Evolutionary conservation across 2,888 invertebrate species (phyloP), one percentile per base, ranked within the genome.

Genomic region (Pemphredon lugubris): DNA sequence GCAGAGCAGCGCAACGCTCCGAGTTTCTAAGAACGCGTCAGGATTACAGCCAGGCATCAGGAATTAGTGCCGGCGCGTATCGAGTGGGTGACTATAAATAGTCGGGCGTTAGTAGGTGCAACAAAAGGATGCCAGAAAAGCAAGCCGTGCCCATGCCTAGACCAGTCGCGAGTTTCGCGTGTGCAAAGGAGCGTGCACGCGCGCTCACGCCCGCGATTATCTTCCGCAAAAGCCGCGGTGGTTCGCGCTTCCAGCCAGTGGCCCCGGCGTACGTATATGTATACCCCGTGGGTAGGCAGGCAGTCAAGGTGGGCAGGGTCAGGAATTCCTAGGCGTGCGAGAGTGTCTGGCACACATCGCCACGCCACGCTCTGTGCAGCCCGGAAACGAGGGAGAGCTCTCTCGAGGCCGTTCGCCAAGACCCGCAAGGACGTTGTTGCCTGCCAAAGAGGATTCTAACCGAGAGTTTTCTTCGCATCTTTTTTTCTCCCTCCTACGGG

Each of bases 251-350:
- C 74, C 71, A 68, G 37, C 57, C 73, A 48, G 39, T 23, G 63
- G 59, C 37, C 39, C 14, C 6, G n/a, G 55, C 30, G 55, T 51
- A 32, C 61, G 26, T n/a, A n/a, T n/a, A n/a, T n/a, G n/a, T n/a
- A n/a, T n/a, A n/a, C 4, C 26, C 7, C 4, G 26, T 26, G 26
- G 67, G 81, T 78, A 68, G 80, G 83, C 65, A 77, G 77, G 50
- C 70, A 80, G 81, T 78, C 82, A 81, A 83, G 84, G 86, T 83
- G 83, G 86, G 86, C 83, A 84, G 84, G 84, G 83, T 86, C 82
- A 84, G 83, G 83, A 86, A 88, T 88, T 86, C 85, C 82, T 84
- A 82, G 85, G 84, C 77, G 83, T 77, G 80, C 73, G 79, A 81
- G 84, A 80, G 81, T 75, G 81, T 83, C 81, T 83, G 80, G 80